Percentiles rank a stretch among this genome's conserved stretches.
These are phyloP conservation scores for Poicephalus gulielmi DNA, from an alignment of 2,113 vertebrate species.

Conservation along the genomic window DNA sequence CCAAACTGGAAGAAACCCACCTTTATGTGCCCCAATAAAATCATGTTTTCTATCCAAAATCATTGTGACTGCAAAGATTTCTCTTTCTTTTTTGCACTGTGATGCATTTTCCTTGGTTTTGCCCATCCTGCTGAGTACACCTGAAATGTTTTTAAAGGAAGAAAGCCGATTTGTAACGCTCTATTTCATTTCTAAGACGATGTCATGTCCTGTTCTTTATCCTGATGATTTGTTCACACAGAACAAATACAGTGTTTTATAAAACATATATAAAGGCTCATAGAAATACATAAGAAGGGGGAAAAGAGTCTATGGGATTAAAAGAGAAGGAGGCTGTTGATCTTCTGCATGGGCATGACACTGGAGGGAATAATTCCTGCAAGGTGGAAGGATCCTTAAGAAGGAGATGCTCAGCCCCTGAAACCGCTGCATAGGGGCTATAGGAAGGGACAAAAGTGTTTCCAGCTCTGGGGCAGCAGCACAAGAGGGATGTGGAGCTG, in stretches of 20 bases:
- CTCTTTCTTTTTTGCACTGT: neutral
- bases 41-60: neutral
- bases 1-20: neutral
- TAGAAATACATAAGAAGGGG: neutral
- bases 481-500: too few species aligned
- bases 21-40: neutral
- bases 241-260: rapidly evolving
- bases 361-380: neutral
- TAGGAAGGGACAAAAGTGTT: neutral
- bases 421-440: neutral
- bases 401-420: neutral
- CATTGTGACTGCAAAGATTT: neutral
- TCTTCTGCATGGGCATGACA: neutral
- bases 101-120: neutral
- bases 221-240: neutral
- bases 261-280: neutral
- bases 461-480: too few species aligned
- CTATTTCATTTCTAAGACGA: neutral
- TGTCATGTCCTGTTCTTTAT: neutral
- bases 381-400: neutral
- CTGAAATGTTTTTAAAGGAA: neutral
- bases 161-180: neutral
- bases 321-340: neutral
- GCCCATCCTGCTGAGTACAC: neutral
- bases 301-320: neutral